Base-by-base conservation (phyloP, 2,113 vertebrate species). In the Triplophysa siluroides region DNA sequence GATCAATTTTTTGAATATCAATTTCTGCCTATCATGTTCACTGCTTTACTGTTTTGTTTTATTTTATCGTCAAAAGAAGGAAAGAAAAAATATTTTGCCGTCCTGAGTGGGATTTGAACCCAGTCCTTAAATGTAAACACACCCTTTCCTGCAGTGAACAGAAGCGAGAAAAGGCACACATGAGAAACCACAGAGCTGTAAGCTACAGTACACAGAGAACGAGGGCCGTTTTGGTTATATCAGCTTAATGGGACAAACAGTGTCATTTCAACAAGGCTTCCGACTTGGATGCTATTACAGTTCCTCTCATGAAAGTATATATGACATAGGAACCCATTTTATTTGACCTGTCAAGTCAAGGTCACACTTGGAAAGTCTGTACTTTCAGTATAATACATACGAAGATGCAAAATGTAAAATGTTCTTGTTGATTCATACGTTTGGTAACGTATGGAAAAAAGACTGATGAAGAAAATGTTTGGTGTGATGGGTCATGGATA, bases 101-200 rank as follows among this genome's bases (percentile, higher is more conserved):
- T 79, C 85, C 87, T 88, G 79, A 88, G 86, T 84, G 77, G 86
- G 71, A 85, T 83, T 87, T 85, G 79, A 90, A 90, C 66, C 80
- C 75, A 88, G 87, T 87, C 78, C 86, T 85, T 82, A 73, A 85
- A 83, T 90, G 91, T 92, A 92, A 92, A 93, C 90, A 90, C 83
- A 87, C 82, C 81, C 74, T 90, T 86, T 86, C 63, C 87, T 89
- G 88, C 88, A 88, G 90, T 87, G 88, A 88, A 87, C 83, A 88
- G 88, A 89, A 84, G 87, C 92, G 89, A 91, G 72, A 76, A 85
- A 94, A 94, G 93, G 93, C 93, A 94, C 93, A 93, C 91, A 93
- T 90, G 91, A 92, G 91, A 90, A 88, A 93, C 88, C 91, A 92
- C 89, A 91, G 86, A 88, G 88, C 85, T 89, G 84, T 84, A 76